Evolutionary conservation across 92 coral and sea anemone genomes (phyloP).

Genomic region (Parazoanthus darwini): DNA sequence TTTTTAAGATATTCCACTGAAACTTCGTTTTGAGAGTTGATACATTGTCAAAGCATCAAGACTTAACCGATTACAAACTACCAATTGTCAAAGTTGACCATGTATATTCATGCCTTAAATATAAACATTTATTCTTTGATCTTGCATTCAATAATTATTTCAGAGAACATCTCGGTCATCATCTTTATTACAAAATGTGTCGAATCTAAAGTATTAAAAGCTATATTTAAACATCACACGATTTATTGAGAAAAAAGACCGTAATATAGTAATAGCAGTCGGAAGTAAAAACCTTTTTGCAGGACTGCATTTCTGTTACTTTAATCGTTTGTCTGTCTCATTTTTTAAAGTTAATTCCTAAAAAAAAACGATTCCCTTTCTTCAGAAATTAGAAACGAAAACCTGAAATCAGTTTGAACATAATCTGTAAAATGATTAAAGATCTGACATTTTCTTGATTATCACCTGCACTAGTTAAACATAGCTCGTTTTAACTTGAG

Average conservation of each 20-base stretch:
- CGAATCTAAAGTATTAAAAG: not conserved
- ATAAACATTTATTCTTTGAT: too few species aligned
- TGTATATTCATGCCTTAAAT: not conserved
- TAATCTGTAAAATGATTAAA: not conserved
- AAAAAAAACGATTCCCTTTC: not conserved
- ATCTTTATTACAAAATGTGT: not conserved
- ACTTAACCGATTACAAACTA: not conserved
- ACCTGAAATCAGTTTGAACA: too few species aligned
- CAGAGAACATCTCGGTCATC: not conserved
- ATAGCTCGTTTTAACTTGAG: not conserved
- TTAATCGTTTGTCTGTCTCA: not conserved
- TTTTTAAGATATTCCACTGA: not conserved
- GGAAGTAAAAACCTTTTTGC: not conserved
- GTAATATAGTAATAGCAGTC: not conserved
- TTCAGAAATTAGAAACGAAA: not conserved
- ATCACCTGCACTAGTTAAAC: conserved; percentile 20
- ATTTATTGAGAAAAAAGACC: not conserved
- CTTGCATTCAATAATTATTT: not conserved
- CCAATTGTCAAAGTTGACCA: not conserved
- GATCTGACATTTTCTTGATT: not conserved
- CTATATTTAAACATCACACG: not conserved
- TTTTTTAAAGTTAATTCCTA: not conserved
- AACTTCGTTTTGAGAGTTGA: not conserved
- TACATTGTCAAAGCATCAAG: not conserved
- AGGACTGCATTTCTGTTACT: not conserved